Evolutionary conservation across 2,888 invertebrate species (phyloP).

Genomic region (Scaptomyza cyrtandrae): DNA sequence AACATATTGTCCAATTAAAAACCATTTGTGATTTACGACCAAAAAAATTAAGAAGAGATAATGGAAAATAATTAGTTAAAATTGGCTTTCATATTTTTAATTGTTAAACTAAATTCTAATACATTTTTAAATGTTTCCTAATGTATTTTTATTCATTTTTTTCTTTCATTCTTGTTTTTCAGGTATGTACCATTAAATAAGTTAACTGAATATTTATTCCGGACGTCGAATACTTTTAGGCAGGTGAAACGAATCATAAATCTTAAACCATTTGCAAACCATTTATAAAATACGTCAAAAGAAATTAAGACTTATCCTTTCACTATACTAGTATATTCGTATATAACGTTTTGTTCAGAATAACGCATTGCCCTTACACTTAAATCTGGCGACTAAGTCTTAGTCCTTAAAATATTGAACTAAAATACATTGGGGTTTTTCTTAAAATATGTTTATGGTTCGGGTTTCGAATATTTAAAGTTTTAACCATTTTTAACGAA

Average conservation of each 20-base stretch:
- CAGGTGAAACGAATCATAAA: no score
- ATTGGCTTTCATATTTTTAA: constrained; percentile 15
- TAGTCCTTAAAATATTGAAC: no score
- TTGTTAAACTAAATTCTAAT: constrained; percentile 9
- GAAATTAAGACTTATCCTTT: no score
- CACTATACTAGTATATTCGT: no score
- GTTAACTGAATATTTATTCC: neutral
- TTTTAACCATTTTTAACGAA: neutral
- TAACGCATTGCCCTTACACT: no score
- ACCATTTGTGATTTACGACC: constrained; percentile 47
- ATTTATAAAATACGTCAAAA: no score
- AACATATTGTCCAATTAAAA: constrained; percentile 53
- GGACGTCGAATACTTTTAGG: neutral
- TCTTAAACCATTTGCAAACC: no score
- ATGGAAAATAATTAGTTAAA: constrained; percentile 11
- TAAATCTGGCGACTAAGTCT: no score
- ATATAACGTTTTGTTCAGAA: no score
- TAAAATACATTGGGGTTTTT: no score
- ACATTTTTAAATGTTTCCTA: constrained; percentile 49
- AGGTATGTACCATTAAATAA: constrained; percentile 48
- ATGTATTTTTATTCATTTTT: constrained; percentile 38
- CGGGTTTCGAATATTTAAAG: no score
- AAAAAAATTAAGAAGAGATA: neutral
- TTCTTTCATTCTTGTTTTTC: constrained; percentile 21
- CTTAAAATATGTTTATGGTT: no score